These are phyloP conservation scores for Maconellicoccus hirsutus DNA, from an alignment of 1,140 invertebrate species.

Conservation along the genomic window DNA sequence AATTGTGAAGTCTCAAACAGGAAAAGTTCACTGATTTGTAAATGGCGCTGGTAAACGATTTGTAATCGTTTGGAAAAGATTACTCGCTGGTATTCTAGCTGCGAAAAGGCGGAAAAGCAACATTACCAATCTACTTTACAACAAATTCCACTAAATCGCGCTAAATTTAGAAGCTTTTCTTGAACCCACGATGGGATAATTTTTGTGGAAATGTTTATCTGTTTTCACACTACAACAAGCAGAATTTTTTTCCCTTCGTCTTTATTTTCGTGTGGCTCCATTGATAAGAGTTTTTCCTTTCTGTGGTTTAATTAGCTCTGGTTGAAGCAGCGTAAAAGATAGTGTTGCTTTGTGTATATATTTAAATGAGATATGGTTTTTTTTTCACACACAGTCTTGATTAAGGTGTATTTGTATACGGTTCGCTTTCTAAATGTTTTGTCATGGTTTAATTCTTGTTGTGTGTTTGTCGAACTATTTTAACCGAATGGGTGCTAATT, in stretches of 20 bases:
- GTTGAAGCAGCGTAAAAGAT: too few species aligned
- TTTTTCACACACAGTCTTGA: background rate
- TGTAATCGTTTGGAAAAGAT: background rate
- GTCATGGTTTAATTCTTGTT: background rate
- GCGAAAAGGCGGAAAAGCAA: background rate
- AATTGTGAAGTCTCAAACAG: background rate
- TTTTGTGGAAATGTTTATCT: background rate
- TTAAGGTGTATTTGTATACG: background rate
- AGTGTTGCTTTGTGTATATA: too few species aligned
- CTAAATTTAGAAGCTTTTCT: background rate
- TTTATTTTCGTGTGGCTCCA: background rate
- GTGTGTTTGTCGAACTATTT: slow-evolving; percentile 9
- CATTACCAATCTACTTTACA: background rate
- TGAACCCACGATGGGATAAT: background rate
- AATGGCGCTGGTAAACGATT: background rate
- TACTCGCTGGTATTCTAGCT: background rate
- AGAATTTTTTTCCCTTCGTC: background rate
- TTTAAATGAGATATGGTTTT: background rate
- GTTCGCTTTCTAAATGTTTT: slow-evolving; percentile 5
- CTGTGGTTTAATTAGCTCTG: too few species aligned
- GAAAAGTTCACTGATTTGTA: slow-evolving; percentile 1
- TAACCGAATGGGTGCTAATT: background rate
- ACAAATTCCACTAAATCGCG: background rate
- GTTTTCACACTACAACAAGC: background rate
- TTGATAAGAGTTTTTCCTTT: background rate